A percentile compares a stretch with the other conserved stretches of the same genome.
Conservation (phyloP, 2,888 invertebrate species). For the Prenolepis imparis region DNA sequence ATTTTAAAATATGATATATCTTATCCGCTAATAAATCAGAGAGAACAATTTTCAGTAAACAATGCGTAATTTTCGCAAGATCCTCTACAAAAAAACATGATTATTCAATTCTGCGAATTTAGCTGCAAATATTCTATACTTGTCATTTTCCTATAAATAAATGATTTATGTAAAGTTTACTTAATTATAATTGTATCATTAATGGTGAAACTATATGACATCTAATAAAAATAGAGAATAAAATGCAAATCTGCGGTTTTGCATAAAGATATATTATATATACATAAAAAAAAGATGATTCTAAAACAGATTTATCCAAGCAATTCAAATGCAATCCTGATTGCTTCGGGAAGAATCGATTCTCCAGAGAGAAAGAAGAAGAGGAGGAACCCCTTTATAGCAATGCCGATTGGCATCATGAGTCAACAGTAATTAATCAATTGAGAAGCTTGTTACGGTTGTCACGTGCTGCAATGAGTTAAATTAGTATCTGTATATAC, state of each 20-base stretch:
- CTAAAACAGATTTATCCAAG: background rate
- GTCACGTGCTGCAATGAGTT: constrained; percentile 52
- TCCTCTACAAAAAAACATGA: background rate
- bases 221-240: background rate
- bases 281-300: background rate
- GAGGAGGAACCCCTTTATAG: background rate
- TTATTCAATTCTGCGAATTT: background rate
- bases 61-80: constrained; percentile 27
- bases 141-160: background rate
- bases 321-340: too few relatives aligned
- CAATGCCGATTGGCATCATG: constrained; percentile 21
- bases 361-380: background rate
- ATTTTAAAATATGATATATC: background rate
- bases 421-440: constrained; percentile 60
- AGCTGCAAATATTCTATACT: background rate
- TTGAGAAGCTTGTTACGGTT: constrained; percentile 43
- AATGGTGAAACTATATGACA: background rate
- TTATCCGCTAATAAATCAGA: background rate
- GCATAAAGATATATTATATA: background rate
- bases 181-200: background rate
- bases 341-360: constrained; percentile 16
- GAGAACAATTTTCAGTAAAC: constrained; percentile 26
- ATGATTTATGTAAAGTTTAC: background rate
- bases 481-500: background rate
- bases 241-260: background rate